These are phyloP conservation scores for Rhinolophus sinicus DNA, from an alignment of 2,113 vertebrate species.

Conservation along the genomic window DNA sequence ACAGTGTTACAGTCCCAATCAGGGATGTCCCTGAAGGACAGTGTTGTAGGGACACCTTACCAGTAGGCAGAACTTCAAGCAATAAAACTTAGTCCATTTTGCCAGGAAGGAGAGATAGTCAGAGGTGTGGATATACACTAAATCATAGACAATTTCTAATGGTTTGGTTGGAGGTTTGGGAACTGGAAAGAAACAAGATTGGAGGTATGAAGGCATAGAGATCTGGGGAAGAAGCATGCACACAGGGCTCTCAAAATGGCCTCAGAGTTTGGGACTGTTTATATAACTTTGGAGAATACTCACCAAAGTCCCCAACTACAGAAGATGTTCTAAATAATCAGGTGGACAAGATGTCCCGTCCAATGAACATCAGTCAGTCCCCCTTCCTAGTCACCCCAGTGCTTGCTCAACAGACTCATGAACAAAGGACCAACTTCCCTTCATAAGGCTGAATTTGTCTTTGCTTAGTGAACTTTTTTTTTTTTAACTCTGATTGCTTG, in stretches of 20 bases:
- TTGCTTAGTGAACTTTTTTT: background rate
- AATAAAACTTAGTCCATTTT: conserved; percentile 1
- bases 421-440: background rate
- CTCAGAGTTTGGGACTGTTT: background rate
- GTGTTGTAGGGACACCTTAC: background rate
- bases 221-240: background rate
- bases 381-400: background rate
- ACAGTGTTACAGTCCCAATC: background rate
- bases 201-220: background rate
- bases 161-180: background rate
- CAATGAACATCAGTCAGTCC: background rate
- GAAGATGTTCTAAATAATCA: background rate
- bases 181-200: conserved; percentile 14
- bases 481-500: background rate
- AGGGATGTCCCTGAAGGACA: background rate
- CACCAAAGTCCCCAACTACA: background rate
- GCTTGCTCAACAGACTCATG: background rate
- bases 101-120: background rate
- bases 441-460: background rate
- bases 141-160: conserved; percentile 19
- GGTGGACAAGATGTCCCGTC: background rate
- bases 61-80: background rate
- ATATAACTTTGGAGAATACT: background rate
- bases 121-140: background rate
- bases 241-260: background rate